Evolutionary conservation across 2,113 vertebrate genomes (phyloP), one percentile per base, ranked within the genome.

Genomic region (Pycnonotus jocosus): DNA sequence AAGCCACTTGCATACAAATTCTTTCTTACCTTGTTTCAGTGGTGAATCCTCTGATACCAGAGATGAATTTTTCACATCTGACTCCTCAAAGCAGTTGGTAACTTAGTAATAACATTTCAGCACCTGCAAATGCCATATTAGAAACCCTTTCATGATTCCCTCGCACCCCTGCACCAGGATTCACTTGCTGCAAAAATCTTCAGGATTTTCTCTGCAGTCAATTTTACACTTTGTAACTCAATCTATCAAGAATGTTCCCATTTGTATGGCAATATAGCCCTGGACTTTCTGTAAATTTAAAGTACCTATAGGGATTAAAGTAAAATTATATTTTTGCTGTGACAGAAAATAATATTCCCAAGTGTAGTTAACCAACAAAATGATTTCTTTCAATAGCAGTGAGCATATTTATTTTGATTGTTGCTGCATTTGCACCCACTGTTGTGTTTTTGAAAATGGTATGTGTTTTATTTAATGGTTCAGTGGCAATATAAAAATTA

Each of bases 121-220:
- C 90, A 95, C 89, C 95, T 95, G 84, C 88, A 96, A 97, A 92
- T 95, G 62, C 65, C 86, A 92, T 95, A 95, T 95, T 95, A 94
- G 88, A 93, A 96, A 93, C 90, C 93, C 88, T 95, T 86, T 82
- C 64, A 72, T 88, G 90, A 83, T 81, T 92, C 71, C 70, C 33
- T n/a, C 0, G 3, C 56, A 81, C n/a, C 35, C n/a, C 65, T 95
- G 40, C 80, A 95, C 45, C 37, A 42, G 83, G 80, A 88, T 54
- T 81, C 23, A 65, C 68, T 92, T 42, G 28, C 81, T 94, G 86
- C 56, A 96, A 92, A 97, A 95, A 91, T 38, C 42, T 77, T 86
- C 72, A 81, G 77, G 66, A 96, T 89, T 95, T 91, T 90, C 86
- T 90, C 91, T 81, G 82, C 91, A 90, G 77, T 83, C 93, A 89